These are phyloP conservation scores for Galeopsomyia nigrocyanea DNA, from an alignment of 2,888 invertebrate species.

Conservation along the genomic window DNA sequence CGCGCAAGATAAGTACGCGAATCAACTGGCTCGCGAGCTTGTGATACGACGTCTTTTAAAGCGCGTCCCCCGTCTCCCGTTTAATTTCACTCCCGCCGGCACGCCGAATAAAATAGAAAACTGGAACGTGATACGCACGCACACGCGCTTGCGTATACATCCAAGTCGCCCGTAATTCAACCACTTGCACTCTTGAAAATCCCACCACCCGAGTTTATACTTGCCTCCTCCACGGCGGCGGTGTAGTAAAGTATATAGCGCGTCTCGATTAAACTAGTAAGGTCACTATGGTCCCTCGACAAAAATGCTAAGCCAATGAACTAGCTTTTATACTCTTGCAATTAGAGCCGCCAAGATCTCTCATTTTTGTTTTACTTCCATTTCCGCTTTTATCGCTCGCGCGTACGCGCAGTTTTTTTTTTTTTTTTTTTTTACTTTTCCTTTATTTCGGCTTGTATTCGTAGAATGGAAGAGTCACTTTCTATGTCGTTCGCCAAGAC, in stretches of 20 bases:
- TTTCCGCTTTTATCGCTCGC: not conserved
- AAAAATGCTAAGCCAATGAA: slow-evolving; percentile 11
- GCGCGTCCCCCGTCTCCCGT: slow-evolving; percentile 25
- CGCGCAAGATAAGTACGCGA: slow-evolving; percentile 28
- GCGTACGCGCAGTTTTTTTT: not conserved
- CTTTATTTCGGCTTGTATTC: not conserved
- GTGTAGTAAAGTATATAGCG: not conserved
- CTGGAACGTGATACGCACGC: slow-evolving; percentile 30
- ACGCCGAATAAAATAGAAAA: slow-evolving; percentile 28
- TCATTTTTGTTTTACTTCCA: too few species aligned
- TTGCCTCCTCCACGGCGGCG: not conserved
- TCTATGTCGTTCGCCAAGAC: slow-evolving; percentile 4
- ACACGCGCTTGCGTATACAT: too few species aligned
- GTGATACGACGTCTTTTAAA: slow-evolving; percentile 59
- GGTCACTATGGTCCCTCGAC: not conserved
- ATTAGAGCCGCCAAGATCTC: too few species aligned
- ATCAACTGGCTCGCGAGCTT: slow-evolving; percentile 54
- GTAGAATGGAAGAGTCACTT: not conserved
- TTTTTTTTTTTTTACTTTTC: not conserved
- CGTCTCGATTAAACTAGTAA: not conserved
- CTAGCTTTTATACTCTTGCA: too few species aligned
- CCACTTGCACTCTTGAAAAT: slow-evolving; percentile 23
- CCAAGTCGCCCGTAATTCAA: slow-evolving; percentile 4
- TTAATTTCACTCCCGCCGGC: not conserved
- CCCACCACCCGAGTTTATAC: not conserved